A percentile compares a stretch with the other conserved stretches of the same genome.
phyloP scores from a whole-genome alignment of 2,113 vertebrate genomes.

The Reinhardtius hippoglossoides region DNA sequence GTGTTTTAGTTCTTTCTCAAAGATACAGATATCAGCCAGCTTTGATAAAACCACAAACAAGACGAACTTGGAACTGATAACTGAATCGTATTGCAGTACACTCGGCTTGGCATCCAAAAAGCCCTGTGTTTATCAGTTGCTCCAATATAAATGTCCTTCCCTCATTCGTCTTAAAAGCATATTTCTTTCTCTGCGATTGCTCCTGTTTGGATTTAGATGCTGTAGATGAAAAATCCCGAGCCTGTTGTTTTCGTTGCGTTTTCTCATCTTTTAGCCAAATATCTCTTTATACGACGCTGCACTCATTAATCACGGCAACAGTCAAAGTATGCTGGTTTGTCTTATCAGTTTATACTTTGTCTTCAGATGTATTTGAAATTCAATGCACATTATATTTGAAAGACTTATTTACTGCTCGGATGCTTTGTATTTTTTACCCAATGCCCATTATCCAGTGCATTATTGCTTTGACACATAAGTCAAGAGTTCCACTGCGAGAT shows the following conservation, averaged over 20 bases:
- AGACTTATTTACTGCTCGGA: not conserved
- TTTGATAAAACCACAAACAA: no score
- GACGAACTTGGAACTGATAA: no score
- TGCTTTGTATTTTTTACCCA: not conserved
- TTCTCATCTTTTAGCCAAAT: not conserved
- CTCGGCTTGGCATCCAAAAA: no score
- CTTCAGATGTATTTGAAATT: not conserved
- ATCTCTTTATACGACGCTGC: not conserved
- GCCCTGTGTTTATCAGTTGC: not conserved
- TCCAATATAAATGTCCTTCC: not conserved
- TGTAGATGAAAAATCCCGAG: not conserved
- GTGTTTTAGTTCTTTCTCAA: no score
- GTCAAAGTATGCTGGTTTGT: not conserved
- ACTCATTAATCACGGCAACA: not conserved
- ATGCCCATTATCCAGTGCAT: not conserved
- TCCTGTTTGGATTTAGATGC: not conserved
- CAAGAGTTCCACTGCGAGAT: slow-evolving; percentile 34
- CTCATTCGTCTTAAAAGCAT: not conserved
- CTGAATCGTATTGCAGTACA: no score
- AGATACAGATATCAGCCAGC: no score
- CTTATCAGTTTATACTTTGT: not conserved
- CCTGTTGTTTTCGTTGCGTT: not conserved
- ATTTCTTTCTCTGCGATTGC: not conserved
- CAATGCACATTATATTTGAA: not conserved
- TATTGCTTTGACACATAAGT: slow-evolving; percentile 20